Conservation (phyloP, 2,888 invertebrate species). For the Sialis lutaria region DNA sequence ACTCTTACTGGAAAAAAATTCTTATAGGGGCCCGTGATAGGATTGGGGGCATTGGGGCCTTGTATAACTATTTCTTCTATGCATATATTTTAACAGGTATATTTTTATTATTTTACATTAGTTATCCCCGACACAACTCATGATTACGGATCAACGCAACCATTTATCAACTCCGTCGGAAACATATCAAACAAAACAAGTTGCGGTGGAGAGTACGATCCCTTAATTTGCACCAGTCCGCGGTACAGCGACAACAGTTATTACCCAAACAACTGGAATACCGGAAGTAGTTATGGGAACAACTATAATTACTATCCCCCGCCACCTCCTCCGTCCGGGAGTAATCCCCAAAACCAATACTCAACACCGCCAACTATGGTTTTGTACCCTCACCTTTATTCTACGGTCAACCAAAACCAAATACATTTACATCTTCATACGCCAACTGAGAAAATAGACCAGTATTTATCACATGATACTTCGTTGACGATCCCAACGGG, state of each 20-base stretch:
- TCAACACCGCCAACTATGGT: slow-evolving; percentile 52
- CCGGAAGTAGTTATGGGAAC: slow-evolving; percentile 27
- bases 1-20: too few species aligned
- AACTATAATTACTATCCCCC: slow-evolving; percentile 57
- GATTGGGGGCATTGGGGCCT: too few species aligned
- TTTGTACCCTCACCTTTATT: slow-evolving; percentile 60
- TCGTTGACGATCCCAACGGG: slow-evolving; percentile 41
- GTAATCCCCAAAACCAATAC: slow-evolving; percentile 41
- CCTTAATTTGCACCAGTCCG: slow-evolving; percentile 17
- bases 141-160: slow-evolving; percentile 21
- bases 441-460: slow-evolving; percentile 43
- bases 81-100: too few species aligned
- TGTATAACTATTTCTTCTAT: not conserved
- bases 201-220: slow-evolving; percentile 16
- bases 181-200: slow-evolving; percentile 15
- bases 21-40: too few species aligned
- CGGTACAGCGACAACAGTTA: slow-evolving; percentile 29
- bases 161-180: slow-evolving; percentile 18
- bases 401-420: slow-evolving; percentile 75
- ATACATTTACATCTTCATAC: slow-evolving; percentile 62
- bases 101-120: slow-evolving; percentile 11
- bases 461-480: slow-evolving; percentile 30
- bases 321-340: slow-evolving; percentile 20
- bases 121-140: slow-evolving; percentile 21
- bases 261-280: slow-evolving; percentile 37